Evolutionary conservation across 2,113 vertebrate species (phyloP), one percentile per base, ranked within the genome.

Genomic region (Hiodon tergisus): DNA sequence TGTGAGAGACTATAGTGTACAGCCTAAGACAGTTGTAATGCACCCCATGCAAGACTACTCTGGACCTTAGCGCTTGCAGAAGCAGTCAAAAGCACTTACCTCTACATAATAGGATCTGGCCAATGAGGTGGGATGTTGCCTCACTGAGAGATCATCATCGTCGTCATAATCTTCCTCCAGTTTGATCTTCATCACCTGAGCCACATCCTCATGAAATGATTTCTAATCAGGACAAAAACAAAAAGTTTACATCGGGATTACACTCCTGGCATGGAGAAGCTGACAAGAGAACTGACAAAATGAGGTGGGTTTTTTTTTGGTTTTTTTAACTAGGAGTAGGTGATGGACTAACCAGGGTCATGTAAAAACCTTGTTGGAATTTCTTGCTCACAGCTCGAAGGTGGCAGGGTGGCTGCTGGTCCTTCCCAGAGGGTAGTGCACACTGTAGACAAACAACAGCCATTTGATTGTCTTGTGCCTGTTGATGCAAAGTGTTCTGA

Each of bases 331-430:
- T 48, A 46, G 8, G 62, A 50, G 2, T 57, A n/a, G 31, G 48
- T 60, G 8, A n/a, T 13, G 69, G 51, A 82, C 92, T 93, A 79
- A 96, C 95, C 85, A 96, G 77, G 0, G 94, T 91, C 2, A 81
- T 87, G 80, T 95, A 95, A 67, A 82, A 57, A 2, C 89, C 89
- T 0, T 80, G 84, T 81, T 92, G 87, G 6, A 94, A 86, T 78
- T 90, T 92, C 77, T 78, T 85, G 71, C 85, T 83, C 70, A 97
- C 80, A 0, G 89, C 83, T 55, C 87, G 85, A 13, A 97, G 89
- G 83, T 92, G 89, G 62, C 94, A 95, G 71, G 89, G 83, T 53
- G 81, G 48, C n/a, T 54, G 78, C 60, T 77, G 80, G n/a, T 87
- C 85, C 67, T 59, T 71, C 11, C 58, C 31, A 31, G 31, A 31